These are phyloP conservation scores for Morone saxatilis DNA, from an alignment of 2,113 vertebrate species.

Conservation along the genomic window DNA sequence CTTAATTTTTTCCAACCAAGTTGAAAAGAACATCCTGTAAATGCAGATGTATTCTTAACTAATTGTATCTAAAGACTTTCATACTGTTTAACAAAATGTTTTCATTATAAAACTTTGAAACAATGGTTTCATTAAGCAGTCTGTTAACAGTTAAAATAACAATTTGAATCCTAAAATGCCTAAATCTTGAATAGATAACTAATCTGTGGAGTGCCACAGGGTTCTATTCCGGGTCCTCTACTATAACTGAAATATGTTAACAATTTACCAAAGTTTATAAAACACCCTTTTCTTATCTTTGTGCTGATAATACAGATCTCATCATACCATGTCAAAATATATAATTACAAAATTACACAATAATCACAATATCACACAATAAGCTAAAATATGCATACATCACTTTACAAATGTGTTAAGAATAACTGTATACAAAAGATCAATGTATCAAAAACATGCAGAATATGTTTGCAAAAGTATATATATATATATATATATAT, in stretches of 20 bases:
- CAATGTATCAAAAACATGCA: neutral
- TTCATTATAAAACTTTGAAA: neutral
- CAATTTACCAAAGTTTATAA: neutral
- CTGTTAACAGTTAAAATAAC: neutral
- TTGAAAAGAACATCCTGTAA: neutral
- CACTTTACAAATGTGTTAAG: neutral
- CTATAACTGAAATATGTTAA: neutral
- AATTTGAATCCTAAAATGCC: neutral
- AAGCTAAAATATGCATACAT: neutral
- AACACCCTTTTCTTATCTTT: neutral
- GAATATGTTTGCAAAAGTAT: neutral
- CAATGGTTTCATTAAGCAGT: neutral
- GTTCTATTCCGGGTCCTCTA: neutral
- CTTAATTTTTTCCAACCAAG: neutral
- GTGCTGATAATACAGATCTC: neutral
- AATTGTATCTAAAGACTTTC: neutral
- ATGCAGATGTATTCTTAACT: too few species aligned
- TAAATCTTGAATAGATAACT: neutral
- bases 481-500: too few species aligned
- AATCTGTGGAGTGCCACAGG: neutral
- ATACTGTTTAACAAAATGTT: neutral
- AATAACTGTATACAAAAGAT: neutral
- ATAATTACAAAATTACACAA: neutral
- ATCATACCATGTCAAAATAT: neutral
- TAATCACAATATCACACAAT: neutral